Evolutionary conservation across 2,888 invertebrate genomes (phyloP), one percentile per base, ranked within the genome.

Genomic region (Eurytoma californica): DNA sequence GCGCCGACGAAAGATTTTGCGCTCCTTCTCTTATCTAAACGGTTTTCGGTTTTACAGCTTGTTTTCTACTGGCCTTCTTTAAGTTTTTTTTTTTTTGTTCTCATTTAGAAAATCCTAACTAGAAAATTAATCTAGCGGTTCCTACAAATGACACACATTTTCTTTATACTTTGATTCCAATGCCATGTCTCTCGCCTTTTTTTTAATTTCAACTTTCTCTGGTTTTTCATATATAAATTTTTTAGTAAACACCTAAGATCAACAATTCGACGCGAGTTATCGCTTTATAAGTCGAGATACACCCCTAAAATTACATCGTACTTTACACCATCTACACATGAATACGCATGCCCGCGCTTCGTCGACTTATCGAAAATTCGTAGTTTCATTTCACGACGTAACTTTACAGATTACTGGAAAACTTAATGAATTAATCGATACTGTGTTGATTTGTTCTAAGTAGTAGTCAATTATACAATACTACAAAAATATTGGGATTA

Each of bases 281-380:
- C 70, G 60, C 51, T 82, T 85, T 79, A 81, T 82, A 81, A 83
- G 79, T 85, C 78, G 79, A 76, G 65, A 76, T 83, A 81, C 76
- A 77, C 72, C 74, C 80, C 55, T 72, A 78, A 78, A 67, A 47
- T 61, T 84, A 83, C 81, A 76, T 72, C 82, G 65, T 86, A 84
- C 82, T 84, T 83, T 85, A 84, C 82, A 86, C 82, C 83, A 83
- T 86, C 85, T 86, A 85, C 83, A 85, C 84, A 86, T 70, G 80
- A 81, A 82, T 83, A 85, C 75, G 61, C 80, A 77, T 76, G 82
- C 78, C 76, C 75, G 75, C 82, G 63, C 47, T 74, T 39, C 81
- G 76, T 77, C 70, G 76, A 81, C 20, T 66, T 69, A 69, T 63
- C 49, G 60, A 74, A 79, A 76, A 76, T 74, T 55, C 66, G 47